phyloP scores from a whole-genome alignment of 2,888 invertebrate genomes.

The Leptinotarsa juncta region DNA sequence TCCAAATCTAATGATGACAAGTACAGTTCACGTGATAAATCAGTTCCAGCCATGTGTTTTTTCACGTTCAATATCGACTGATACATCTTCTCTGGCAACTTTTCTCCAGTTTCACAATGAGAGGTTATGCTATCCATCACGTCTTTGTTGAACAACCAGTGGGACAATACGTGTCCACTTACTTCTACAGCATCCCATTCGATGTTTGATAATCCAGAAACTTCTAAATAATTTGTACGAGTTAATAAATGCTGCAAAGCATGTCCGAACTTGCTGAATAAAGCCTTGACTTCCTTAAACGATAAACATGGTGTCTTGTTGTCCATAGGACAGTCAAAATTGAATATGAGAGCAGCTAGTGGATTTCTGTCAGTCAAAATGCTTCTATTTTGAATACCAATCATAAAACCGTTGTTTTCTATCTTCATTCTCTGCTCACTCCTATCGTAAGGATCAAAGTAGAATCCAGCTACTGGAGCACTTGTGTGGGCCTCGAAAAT shows the following conservation, averaged over 20 bases:
- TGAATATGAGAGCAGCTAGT: conserved; percentile 85
- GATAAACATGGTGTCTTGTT: conserved; percentile 76
- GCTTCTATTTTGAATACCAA: conserved; percentile 81
- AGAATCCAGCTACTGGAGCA: conserved; percentile 83
- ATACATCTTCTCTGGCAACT: conserved; percentile 75
- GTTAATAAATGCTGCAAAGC: conserved; percentile 88
- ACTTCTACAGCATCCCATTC: conserved; percentile 95
- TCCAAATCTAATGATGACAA: conserved; percentile 85
- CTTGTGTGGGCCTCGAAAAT: conserved; percentile 77
- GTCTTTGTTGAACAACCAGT: conserved; percentile 76
- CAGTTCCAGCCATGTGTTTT: conserved; percentile 82
- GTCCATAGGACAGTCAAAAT: conserved; percentile 78
- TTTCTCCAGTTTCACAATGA: conserved; percentile 81
- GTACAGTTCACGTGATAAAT: conserved; percentile 85
- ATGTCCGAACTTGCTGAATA: conserved; percentile 91
- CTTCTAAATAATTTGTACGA: conserved; percentile 83
- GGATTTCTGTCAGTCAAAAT: conserved; percentile 75
- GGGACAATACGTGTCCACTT: conserved; percentile 83
- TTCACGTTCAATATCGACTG: conserved; percentile 73
- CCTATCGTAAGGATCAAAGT: conserved; percentile 83
- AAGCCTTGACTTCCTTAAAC: conserved; percentile 78
- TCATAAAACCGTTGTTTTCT: conserved; percentile 79
- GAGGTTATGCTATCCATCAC: conserved; percentile 71
- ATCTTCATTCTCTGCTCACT: conserved; percentile 73
- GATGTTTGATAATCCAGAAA: conserved; percentile 86